Percentiles rank a stretch among this genome's conserved stretches.
Conservation (phyloP, 2,797 vertebrate genomes). For the Falco columbarius region DNA sequence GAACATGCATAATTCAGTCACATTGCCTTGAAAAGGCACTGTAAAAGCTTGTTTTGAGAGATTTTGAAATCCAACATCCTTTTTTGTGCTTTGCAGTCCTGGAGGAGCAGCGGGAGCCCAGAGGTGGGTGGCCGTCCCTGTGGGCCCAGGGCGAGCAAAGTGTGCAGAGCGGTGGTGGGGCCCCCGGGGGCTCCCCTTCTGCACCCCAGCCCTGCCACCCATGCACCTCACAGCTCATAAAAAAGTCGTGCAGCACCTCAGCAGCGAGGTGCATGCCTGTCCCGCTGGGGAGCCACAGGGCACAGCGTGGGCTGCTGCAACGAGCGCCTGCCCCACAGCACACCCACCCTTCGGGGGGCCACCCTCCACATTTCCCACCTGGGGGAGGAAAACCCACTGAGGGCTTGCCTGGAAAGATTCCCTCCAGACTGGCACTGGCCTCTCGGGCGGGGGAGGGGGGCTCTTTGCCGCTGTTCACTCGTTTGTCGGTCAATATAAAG, state of each 20-base stretch:
- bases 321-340: neutral
- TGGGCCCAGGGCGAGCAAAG: fast-evolving
- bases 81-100: neutral
- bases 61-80: neutral
- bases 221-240: fast-evolving
- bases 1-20: neutral
- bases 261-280: neutral
- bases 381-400: neutral
- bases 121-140: neutral
- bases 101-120: neutral
- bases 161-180: fast-evolving
- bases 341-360: neutral
- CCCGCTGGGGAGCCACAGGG: neutral
- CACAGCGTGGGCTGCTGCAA: neutral
- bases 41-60: neutral
- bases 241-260: neutral
- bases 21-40: neutral
- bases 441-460: neutral
- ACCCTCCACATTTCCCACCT: neutral
- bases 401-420: neutral
- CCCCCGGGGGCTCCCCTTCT: fast-evolving
- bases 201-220: neutral
- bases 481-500: fast-evolving
- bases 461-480: neutral
- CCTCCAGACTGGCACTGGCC: neutral